A percentile compares a stretch with the other conserved stretches of the same genome.
Conservation (phyloP, 2,113 vertebrate species). For the Alosa alosa region DNA sequence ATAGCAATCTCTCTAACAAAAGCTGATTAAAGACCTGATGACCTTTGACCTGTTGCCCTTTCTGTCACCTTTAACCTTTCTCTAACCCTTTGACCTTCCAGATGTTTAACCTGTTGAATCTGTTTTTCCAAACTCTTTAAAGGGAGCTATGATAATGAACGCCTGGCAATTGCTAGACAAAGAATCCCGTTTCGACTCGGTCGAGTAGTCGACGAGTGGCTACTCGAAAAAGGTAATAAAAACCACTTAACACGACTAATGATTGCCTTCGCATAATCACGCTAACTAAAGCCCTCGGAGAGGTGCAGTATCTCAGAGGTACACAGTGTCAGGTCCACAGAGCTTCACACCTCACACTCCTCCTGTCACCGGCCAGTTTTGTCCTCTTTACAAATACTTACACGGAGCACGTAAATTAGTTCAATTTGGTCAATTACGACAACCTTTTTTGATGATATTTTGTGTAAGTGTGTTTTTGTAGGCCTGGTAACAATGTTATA, state of each 20-base stretch:
- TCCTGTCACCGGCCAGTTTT: too few relatives aligned
- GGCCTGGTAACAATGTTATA: not conserved
- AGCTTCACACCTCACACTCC: too few relatives aligned
- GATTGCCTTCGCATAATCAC: slow-evolving; percentile 73
- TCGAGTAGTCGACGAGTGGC: slow-evolving; percentile 99
- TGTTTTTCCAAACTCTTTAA: slow-evolving; percentile 91
- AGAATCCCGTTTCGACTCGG: slow-evolving; percentile 98
- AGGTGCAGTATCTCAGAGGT: slow-evolving; percentile 73
- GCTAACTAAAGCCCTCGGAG: slow-evolving; percentile 77
- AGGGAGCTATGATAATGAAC: slow-evolving; percentile 98
- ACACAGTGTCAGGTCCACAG: not conserved
- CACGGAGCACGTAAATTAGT: not conserved
- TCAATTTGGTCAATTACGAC: not conserved
- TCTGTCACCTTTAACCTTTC: slow-evolving; percentile 79
- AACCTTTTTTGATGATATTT: not conserved
- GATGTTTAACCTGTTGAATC: slow-evolving; percentile 80
- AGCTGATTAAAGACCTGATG: slow-evolving; percentile 69
- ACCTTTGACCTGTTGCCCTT: slow-evolving; percentile 70
- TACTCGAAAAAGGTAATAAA: slow-evolving; percentile 99
- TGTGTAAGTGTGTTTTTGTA: not conserved
- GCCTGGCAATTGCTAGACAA: slow-evolving; percentile 98
- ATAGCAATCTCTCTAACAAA: slow-evolving; percentile 64
- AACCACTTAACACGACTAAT: slow-evolving; percentile 83
- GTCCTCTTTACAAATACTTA: too few relatives aligned
- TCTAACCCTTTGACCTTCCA: slow-evolving; percentile 81